phyloP scores from a whole-genome alignment of 2,113 vertebrate genomes.

The Osmerus mordax region DNA sequence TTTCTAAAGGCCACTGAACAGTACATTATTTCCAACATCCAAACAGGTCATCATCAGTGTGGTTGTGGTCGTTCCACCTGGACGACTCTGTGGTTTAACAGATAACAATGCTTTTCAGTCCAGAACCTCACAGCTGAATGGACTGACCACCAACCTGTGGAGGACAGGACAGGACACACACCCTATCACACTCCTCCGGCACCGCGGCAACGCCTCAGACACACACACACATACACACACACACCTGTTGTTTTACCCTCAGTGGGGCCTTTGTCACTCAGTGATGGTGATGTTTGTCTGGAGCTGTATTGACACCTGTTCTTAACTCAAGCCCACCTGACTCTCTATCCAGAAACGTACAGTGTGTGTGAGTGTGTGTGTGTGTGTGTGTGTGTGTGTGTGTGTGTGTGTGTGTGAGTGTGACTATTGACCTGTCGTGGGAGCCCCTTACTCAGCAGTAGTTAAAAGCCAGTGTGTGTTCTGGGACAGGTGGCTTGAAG shows the following conservation, averaged over 20 bases:
- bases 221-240: conserved; percentile 1
- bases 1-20: too few relatives aligned
- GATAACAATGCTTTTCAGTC: background rate
- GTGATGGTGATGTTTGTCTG: conserved; percentile 17
- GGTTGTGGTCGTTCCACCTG: too few relatives aligned
- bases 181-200: conserved; percentile 58
- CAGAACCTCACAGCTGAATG: conserved; percentile 33
- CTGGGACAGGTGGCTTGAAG: conserved; percentile 27
- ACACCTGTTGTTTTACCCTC: too few relatives aligned
- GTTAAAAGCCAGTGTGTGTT: background rate
- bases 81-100: too few relatives aligned
- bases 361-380: too few relatives aligned
- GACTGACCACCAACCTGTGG: conserved; percentile 58
- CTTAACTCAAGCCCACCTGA: background rate
- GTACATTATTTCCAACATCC: too few relatives aligned
- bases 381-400: background rate
- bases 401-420: conserved; percentile 5
- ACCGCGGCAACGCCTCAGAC: conserved; percentile 36
- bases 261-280: too few relatives aligned
- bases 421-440: background rate
- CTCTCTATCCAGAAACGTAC: conserved; percentile 32
- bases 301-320: conserved; percentile 47
- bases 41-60: too few relatives aligned
- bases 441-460: conserved; percentile 1
- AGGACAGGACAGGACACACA: conserved; percentile 48